These are phyloP conservation scores for Euborellia annulipes DNA, from an alignment of 1,140 invertebrate genomes.

Conservation along the genomic window DNA sequence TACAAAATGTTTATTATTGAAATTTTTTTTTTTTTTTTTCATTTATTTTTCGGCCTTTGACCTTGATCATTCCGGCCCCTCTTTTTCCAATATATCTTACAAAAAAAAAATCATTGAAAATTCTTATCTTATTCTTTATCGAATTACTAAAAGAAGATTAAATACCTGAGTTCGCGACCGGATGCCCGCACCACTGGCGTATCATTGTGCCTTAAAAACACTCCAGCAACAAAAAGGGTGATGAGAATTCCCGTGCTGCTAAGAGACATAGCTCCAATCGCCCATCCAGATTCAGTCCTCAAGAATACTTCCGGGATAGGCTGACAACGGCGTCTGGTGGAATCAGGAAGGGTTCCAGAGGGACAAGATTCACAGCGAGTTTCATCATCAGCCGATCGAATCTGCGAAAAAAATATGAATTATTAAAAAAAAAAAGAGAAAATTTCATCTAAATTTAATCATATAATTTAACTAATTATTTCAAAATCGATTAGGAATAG, in stretches of 20 bases:
- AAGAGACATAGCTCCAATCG: conserved; percentile 75
- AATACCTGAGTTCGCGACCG: conserved; percentile 56
- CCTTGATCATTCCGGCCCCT: no score
- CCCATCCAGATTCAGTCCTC: conserved; percentile 62
- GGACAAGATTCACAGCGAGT: conserved; percentile 70
- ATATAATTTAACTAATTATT: no score
- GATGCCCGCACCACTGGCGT: conserved; percentile 82
- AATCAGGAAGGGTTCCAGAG: conserved; percentile 63
- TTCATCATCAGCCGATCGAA: conserved; percentile 59
- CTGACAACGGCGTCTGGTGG: conserved; percentile 51
- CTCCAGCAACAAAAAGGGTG: conserved; percentile 43
- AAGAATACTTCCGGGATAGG: conserved; percentile 75
- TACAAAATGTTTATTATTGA: no score
- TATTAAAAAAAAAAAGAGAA: no score
- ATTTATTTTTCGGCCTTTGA: no score
- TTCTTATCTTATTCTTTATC: no score
- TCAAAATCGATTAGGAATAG: no score
- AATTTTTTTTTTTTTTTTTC: no score
- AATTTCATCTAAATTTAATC: no score
- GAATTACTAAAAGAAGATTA: no score
- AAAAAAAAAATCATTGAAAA: no score
- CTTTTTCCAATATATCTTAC: no score
- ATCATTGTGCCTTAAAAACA: conserved; percentile 61
- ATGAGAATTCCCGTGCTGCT: conserved; percentile 61
- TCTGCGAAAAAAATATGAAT: conserved; percentile 32